Base-by-base conservation (phyloP, 30 jellyfish, hydroid and myxozoan genomes). In the Catostylus mosaicus region DNA sequence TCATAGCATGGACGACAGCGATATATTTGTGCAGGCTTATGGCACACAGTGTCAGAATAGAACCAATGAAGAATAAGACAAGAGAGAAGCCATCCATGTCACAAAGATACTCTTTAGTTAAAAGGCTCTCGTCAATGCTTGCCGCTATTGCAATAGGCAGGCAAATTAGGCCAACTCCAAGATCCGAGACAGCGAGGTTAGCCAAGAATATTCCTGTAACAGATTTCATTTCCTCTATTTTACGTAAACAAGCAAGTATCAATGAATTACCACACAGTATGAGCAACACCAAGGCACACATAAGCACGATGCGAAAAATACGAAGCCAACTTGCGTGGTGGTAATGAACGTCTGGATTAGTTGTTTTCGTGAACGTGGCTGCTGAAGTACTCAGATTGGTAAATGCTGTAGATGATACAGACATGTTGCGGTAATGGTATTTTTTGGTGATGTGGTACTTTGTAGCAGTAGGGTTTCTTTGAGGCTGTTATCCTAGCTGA, bases 141-240 rank as follows among this genome's bases (percentile, higher is more conserved):
- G 95, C 95, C 9, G 88, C 95, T 26, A 85, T 64, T 27, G 95
- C 88, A 14, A 74, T 26, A 3, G 95, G 88, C 1, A 85, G 60
- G 48, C 95, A 85, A 32, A 75, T 19, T 11, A 85, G 38, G 54
- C 88, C 88, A 27, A 85, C 95, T 6, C 88, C 83, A 9, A 85
- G 95, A 57, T 85, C 95, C 9, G 95, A 85, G 11, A 67, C 65
- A 20, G 95, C 95, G 29, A 85, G 65, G 54, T 85, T 85, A 16
- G 84, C 84, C 2, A 85, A 83, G 67, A 85, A 85, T 0, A 60
- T 37, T 19, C 95, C 95, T 0, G 95, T 85, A 43, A 85, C 89
- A 7, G 95, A 67, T 18, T 74, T 74, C 88, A 85, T 66, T 33
- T 85, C 95, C 33, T 73, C 81, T 33, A 65, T 85, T 32, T 43